A percentile compares a stretch with the other conserved stretches of the same genome.
These are phyloP conservation scores for Zele albiditarsus DNA, from an alignment of 2,888 invertebrate genomes.

Conservation along the genomic window DNA sequence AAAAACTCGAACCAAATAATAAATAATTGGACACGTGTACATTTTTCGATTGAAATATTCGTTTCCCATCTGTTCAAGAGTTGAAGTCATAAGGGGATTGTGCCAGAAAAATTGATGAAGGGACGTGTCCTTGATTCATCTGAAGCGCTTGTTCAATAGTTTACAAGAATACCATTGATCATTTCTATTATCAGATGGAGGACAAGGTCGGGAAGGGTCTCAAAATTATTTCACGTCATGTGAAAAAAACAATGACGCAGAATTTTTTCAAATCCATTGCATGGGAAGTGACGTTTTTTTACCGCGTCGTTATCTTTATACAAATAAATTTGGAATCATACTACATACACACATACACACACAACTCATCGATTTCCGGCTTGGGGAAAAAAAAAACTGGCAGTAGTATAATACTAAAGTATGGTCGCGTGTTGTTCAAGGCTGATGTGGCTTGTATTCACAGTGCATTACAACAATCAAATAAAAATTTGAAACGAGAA, in stretches of 20 bases:
- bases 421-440: conserved; percentile 29
- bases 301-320: neutral
- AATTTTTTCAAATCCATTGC: neutral
- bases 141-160: neutral
- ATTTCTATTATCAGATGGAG: neutral
- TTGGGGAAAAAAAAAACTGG: neutral
- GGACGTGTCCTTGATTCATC: neutral
- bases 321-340: neutral
- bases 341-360: neutral
- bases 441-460: neutral
- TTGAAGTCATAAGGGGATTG: too few relatives aligned
- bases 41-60: neutral
- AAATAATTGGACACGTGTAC: neutral
- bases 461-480: conserved; percentile 3
- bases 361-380: conserved; percentile 23
- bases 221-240: neutral
- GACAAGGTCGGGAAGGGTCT: neutral
- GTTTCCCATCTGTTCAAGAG: too few relatives aligned
- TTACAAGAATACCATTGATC: neutral
- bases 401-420: neutral
- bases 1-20: neutral
- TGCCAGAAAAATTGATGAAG: neutral
- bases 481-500: neutral
- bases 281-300: neutral
- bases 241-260: neutral